Evolutionary conservation across 2,797 vertebrate genomes (phyloP), one percentile per base, ranked within the genome.

Genomic region (Ptychobarbus kaznakovi): DNA sequence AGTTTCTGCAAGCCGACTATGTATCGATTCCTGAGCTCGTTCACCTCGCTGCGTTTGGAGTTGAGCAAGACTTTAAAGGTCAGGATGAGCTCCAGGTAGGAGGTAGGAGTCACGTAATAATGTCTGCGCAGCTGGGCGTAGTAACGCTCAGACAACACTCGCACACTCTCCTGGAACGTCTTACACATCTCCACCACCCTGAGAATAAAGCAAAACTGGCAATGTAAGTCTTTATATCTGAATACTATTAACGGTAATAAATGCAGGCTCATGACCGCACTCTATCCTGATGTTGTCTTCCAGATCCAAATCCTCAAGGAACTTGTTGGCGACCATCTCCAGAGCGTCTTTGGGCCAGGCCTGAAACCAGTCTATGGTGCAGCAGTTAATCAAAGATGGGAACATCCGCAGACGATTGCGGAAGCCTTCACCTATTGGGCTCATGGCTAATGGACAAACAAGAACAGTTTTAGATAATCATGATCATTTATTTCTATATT

Each of bases 321-420:
- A 98, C 83, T 97, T 97, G 91, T 97, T 93, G 81, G 98, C 98
- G 85, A 99, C 98, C 96, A 98, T 95, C 92, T 99, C 97, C 85
- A 99, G 93, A 75, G 97, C 97, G 85, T 99, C 98, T 0, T 93
- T 94, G 58, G 98, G 98, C 98, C 98, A 99, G 9, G 94, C 92
- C 73, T 97, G 96, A 93, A 99, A 99, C 97, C 97, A 99, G 83
- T 99, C 97, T 81, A 99, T 98, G 25, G 97, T 99, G 89, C 97
- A 99, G 92, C 98, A 98, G 92, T 98, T 99, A 91, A 98, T 98
- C 61, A 99, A 93, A 0, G 98, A 99, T 4, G 98, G 98, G 90
- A 99, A 99, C 97, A 98, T 98, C 68, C 97, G 93, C 11, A 99
- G 93, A 35, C 96, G 96, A 91, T 97, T 99, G 87, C 97, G 95